Evolutionary conservation across 2,888 invertebrate genomes (phyloP).

Genomic region (Agrilus cyanescens): DNA sequence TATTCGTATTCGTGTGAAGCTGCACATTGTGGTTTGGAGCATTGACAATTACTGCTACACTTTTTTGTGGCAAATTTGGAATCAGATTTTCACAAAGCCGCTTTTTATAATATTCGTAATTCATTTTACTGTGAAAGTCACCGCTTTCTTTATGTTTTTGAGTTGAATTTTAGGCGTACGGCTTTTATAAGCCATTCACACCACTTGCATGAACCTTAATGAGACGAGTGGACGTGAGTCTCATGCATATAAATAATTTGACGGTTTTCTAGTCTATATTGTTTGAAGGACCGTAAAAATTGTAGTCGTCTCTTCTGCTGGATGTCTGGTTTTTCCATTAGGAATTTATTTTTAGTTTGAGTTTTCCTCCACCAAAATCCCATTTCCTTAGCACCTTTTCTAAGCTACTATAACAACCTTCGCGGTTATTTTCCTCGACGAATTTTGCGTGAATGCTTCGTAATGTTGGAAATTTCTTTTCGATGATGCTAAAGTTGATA

Average conservation of each 20-base stretch:
- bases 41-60: constrained; percentile 19
- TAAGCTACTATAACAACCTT: constrained; percentile 6
- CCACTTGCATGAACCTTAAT: too few relatives aligned
- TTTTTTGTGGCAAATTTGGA: constrained; percentile 13
- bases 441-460: constrained; percentile 4
- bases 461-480: constrained; percentile 6
- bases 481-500: constrained; percentile 6
- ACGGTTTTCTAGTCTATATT: constrained; percentile 11
- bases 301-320: constrained; percentile 1
- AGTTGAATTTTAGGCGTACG: too few relatives aligned
- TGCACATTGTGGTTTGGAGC: constrained; percentile 14
- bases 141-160: too few relatives aligned
- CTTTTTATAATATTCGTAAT: constrained; percentile 1
- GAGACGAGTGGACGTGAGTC: constrained; percentile 7
- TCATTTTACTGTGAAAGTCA: too few relatives aligned
- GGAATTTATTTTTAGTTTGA: constrained; percentile 7
- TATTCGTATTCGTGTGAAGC: constrained; percentile 8
- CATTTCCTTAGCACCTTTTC: constrained; percentile 4
- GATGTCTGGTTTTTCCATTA: constrained; percentile 10
- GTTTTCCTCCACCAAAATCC: constrained; percentile 10
- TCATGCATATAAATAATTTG: constrained; percentile 13
- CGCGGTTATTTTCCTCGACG: constrained; percentile 5
- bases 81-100: constrained; percentile 7
- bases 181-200: constrained; percentile 5
- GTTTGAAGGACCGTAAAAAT: constrained; percentile 6